Base-by-base conservation (phyloP, 2,888 invertebrate species). In the Pammene fasciana region DNA sequence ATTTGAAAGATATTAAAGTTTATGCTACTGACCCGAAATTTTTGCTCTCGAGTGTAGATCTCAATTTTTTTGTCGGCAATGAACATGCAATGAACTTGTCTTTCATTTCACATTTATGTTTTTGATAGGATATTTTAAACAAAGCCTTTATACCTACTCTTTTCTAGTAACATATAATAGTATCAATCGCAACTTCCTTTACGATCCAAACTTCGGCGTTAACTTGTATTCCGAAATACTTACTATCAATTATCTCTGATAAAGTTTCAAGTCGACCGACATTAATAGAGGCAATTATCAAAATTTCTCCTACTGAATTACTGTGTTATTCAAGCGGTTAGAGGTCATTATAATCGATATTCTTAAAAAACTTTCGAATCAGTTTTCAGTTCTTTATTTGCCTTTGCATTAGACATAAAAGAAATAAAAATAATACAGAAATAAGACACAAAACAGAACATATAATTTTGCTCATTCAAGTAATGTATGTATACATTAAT, bases 211-310 rank as follows among this genome's bases (percentile, higher is more conserved):
- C 59, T 38, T 48, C 26, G 18, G 18, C n/a, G n/a, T 43, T 26
- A 68, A 62, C 48, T 68, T 62, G 48, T 68, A 48, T 67, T 41
- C 48, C 48, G 50, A 68, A 62, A 56, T 48, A 48, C 60, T 61
- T 52, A 45, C 55, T 48, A 55, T 48, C 62, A 68, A 64, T 68
- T 68, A 68, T 64, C 50, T 56, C n/a, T 43, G 10, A 16, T 43
- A 50, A 68, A 68, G 68, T 64, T 68, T 68, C 54, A 56, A 41
- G 50, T 68, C 43, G 64, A 50, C 68, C 43, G 62, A 68, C 62
- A 43, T 56, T 62, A 62, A 62, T 48, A 46, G 56, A 62, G 56
- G 62, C 57, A 68, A 62, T 68, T 68, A 68, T 48, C 57, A 43
- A 57, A 5, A 64, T 68, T 68, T 64, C 16, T 34, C 50, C 18